Evolutionary conservation across 2,113 vertebrate species (phyloP).

Genomic region (Baryphthengus martii): DNA sequence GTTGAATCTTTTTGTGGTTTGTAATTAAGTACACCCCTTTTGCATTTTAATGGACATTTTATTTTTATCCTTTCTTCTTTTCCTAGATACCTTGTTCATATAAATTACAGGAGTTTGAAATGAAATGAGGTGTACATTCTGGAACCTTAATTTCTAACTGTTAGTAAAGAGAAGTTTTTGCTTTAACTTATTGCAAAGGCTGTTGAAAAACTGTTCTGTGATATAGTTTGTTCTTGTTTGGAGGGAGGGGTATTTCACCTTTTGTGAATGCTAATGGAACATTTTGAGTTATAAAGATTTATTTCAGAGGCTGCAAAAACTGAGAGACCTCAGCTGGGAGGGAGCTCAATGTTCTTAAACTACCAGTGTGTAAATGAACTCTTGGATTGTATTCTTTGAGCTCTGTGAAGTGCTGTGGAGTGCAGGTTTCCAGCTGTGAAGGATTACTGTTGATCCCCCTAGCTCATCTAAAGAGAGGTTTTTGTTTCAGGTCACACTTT

Average conservation of each 20-base stretch:
- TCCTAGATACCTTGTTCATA: not conserved
- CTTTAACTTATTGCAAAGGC: not conserved
- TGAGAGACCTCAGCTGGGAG: not conserved
- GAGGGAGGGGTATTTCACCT: not conserved
- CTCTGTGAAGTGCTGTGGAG: not conserved
- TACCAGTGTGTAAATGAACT: not conserved
- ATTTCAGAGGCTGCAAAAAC: not conserved
- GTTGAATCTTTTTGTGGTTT: not conserved
- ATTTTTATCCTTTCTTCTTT: not conserved
- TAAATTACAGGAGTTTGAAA: not conserved
- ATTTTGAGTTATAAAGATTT: not conserved
- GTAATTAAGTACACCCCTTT: not conserved
- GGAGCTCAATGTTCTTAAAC: not conserved
- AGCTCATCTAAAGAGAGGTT: not conserved
- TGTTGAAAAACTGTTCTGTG: not conserved
- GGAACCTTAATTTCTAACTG: not conserved
- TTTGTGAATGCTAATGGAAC: not conserved
- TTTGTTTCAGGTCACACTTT: not conserved
- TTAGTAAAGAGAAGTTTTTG: not conserved
- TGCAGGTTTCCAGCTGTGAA: not conserved
- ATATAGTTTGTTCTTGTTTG: not conserved
- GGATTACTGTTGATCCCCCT: not conserved
- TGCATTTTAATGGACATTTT: not conserved
- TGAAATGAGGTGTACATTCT: not conserved
- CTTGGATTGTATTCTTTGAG: not conserved